A percentile compares a stretch with the other conserved stretches of the same genome.
Conservation (phyloP, 2,113 vertebrate species). For the Lampris megalopsis region DNA sequence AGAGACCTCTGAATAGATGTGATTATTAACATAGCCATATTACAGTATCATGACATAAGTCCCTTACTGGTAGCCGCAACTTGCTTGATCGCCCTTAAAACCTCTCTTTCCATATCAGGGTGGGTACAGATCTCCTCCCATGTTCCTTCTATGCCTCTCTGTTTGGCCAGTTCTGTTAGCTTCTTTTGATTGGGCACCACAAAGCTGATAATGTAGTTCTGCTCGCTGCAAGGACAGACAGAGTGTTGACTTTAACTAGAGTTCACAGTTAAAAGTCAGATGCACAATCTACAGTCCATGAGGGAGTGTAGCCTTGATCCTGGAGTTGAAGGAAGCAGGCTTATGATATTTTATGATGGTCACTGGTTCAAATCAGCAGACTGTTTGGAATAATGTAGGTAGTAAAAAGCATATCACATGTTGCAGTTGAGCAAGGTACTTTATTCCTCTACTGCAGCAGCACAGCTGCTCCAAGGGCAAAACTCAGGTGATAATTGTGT, state of each 20-base stretch:
- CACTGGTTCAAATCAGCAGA: too few relatives aligned
- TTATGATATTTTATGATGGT: too few relatives aligned
- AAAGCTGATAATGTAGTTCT: constrained; percentile 97
- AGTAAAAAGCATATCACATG: background rate
- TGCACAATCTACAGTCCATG: too few relatives aligned
- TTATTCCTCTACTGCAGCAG: background rate
- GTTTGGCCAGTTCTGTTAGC: constrained; percentile 87
- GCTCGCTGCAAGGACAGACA: constrained; percentile 82
- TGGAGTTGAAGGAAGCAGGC: too few relatives aligned
- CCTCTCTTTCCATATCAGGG: constrained; percentile 91
- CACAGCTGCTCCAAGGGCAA: too few relatives aligned
- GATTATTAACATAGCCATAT: background rate
- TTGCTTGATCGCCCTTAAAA: constrained; percentile 90
- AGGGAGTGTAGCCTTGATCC: too few relatives aligned
- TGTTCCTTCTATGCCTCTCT: constrained; percentile 84
- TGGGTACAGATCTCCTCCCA: constrained; percentile 96
- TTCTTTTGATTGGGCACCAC: constrained; percentile 97
- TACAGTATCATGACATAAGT: background rate
- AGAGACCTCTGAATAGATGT: background rate
- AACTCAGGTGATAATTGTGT: too few relatives aligned
- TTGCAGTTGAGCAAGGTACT: background rate
- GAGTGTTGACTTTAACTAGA: background rate
- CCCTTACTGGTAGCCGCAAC: constrained; percentile 91
- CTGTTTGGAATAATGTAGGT: too few relatives aligned
- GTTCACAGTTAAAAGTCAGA: too few relatives aligned